Base-by-base conservation (phyloP, 1,140 invertebrate genomes). In the Ptiloglossa arizonensis region DNA sequence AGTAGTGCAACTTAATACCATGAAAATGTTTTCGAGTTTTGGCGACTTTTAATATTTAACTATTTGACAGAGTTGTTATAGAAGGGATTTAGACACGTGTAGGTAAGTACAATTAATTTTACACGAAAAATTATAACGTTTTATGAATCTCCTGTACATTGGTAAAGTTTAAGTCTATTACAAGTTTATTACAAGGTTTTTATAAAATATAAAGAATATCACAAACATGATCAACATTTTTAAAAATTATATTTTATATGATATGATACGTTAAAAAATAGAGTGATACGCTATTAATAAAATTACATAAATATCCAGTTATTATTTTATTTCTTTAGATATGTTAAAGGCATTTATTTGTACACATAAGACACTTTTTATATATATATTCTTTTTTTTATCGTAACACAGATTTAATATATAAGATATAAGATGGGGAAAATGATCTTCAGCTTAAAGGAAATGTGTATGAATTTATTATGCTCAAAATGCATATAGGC, bases 401-500 rank as follows among this genome's bases (percentile, higher is more conserved):
- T 19, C 19, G 6, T n/a, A 19, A 27, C 2, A 41, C 13, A 70
- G 41, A 2, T 44, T 41, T 29, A 15, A 6, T n/a, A n/a, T 1
- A 8, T 15, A 15, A 54, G 5, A 13, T 63, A 24, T 4, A 19
- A 54, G 19, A 63, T 50, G 9, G 59, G 17, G 41, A 3, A 48
- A 66, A 68, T 38, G 22, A 69, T 75, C 5, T 68, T 35, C 24
- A 35, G 5, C 5, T 38, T 17, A 9, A 38, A n/a, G 15, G 15
- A 57, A 41, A 15, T 9, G 38, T 29, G 5, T 13, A 11, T 38
- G 29, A n/a, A 44, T 57, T 15, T 38, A 57, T 2, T 6, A 22
- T 9, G 13, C 13, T 75, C 52, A 72, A 80, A 70, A 68, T 83
- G 66, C 41, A 68, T 46, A 57, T 15, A 56, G 46, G 44, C 32